These are phyloP conservation scores for Oscheius sp. DNA, from an alignment of 2,888 invertebrate species.

Conservation along the genomic window DNA sequence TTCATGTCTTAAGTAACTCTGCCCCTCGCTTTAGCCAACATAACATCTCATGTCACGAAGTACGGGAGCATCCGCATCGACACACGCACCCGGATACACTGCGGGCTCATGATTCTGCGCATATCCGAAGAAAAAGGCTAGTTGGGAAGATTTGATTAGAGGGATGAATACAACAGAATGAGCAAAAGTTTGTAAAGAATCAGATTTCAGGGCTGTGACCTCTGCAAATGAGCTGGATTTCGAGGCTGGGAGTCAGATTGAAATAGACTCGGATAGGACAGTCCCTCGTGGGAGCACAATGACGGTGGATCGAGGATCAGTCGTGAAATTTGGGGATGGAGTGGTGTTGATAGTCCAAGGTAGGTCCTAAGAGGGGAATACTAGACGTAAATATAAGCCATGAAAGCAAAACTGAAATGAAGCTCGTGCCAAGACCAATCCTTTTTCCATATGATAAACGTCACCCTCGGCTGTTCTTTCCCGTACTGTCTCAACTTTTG, in stretches of 20 bases:
- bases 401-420: no score
- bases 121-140: conserved; percentile 28
- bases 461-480: no score
- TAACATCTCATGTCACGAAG: conserved; percentile 18
- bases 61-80: conserved; percentile 31
- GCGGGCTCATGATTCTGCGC: conserved; percentile 17
- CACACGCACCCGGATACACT: conserved; percentile 25
- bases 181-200: not conserved
- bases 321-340: conserved; percentile 20
- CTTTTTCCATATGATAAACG: no score
- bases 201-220: conserved; percentile 15
- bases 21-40: conserved; percentile 4
- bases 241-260: conserved; percentile 10
- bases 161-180: conserved; percentile 8
- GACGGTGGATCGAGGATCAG: conserved; percentile 25
- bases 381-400: no score
- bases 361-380: not conserved
- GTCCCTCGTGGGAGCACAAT: conserved; percentile 15
- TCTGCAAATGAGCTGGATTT: conserved; percentile 13
- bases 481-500: no score
- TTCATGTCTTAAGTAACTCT: not conserved
- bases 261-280: conserved; percentile 10
- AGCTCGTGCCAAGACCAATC: no score
- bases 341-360: conserved; percentile 24
- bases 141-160: conserved; percentile 19